These are phyloP conservation scores for Carapus acus DNA, from an alignment of 2,797 vertebrate species.

Conservation along the genomic window DNA sequence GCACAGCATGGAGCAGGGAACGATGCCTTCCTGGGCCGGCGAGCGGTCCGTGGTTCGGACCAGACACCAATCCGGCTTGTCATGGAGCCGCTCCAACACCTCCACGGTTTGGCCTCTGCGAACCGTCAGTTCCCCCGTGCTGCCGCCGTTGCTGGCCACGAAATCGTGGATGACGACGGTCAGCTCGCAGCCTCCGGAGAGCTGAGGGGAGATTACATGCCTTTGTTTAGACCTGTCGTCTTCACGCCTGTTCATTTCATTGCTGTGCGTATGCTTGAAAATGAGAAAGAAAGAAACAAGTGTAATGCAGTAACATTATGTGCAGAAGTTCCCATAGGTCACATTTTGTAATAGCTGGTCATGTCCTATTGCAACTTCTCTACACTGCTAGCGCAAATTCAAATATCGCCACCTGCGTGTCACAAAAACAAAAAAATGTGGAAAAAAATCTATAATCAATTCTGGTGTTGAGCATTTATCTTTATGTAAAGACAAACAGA, in stretches of 20 bases:
- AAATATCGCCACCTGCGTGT: too few species aligned
- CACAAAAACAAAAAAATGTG: too few species aligned
- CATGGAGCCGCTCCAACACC: slow-evolving; percentile 91
- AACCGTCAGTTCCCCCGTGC: slow-evolving; percentile 82
- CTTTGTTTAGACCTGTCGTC: neutral
- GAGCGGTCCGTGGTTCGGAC: slow-evolving; percentile 95
- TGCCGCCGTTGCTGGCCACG: slow-evolving; percentile 83
- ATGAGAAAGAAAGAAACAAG: neutral
- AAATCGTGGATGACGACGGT: slow-evolving; percentile 98
- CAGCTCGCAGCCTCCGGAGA: slow-evolving; percentile 96
- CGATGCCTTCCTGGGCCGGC: slow-evolving; percentile 91
- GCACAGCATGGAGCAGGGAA: slow-evolving; percentile 92
- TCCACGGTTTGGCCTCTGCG: slow-evolving; percentile 96
- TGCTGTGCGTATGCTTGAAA: neutral
- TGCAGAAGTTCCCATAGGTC: too few species aligned
- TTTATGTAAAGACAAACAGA: too few species aligned
- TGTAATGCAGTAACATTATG: neutral
- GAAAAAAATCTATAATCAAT: too few species aligned
- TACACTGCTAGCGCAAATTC: too few species aligned
- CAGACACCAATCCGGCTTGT: slow-evolving; percentile 97
- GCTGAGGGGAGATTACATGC: slow-evolving; percentile 60
- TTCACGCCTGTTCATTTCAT: neutral
- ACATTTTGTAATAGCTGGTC: too few species aligned
- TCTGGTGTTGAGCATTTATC: too few species aligned
- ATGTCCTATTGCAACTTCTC: too few species aligned